Percentiles rank a stretch among this genome's conserved stretches.
Evolutionary conservation across 2,888 invertebrate species (phyloP).

Genomic region (Malacosoma neustria): DNA sequence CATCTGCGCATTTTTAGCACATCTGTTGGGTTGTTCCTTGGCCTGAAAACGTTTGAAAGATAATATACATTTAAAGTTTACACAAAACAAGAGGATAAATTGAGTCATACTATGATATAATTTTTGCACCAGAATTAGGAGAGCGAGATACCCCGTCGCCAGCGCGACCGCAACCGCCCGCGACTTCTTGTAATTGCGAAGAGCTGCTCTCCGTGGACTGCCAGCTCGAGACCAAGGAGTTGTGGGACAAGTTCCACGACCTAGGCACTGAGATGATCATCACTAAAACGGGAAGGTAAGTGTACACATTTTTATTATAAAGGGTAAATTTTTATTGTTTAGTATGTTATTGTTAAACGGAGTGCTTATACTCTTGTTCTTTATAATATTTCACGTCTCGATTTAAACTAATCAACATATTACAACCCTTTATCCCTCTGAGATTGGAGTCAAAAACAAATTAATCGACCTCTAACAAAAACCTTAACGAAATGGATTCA

Average conservation of each 20-base stretch:
- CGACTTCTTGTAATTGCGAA: slow-evolving; percentile 85
- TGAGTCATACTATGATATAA: no score
- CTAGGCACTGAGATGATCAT: slow-evolving; percentile 99
- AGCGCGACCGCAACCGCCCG: slow-evolving; percentile 51
- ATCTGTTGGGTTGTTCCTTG: no score
- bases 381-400: no score
- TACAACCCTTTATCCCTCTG: slow-evolving; percentile 60
- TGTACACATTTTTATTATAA: no score
- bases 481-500: slow-evolving; percentile 63
- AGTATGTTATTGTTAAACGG: no score
- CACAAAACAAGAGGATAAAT: no score
- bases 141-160: slow-evolving; percentile 68
- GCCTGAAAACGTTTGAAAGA: no score
- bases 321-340: no score
- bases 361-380: no score
- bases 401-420: slow-evolving; percentile 51
- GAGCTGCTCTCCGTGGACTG: slow-evolving; percentile 90
- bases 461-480: slow-evolving; percentile 56
- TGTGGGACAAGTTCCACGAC: slow-evolving; percentile 97
- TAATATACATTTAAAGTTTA: no score
- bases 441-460: slow-evolving; percentile 55
- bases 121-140: slow-evolving; percentile 45
- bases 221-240: slow-evolving; percentile 94
- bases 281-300: slow-evolving; percentile 96
- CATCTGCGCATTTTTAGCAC: no score